Base-by-base conservation (phyloP, 2,888 invertebrate species). In the Agrilus mali region DNA sequence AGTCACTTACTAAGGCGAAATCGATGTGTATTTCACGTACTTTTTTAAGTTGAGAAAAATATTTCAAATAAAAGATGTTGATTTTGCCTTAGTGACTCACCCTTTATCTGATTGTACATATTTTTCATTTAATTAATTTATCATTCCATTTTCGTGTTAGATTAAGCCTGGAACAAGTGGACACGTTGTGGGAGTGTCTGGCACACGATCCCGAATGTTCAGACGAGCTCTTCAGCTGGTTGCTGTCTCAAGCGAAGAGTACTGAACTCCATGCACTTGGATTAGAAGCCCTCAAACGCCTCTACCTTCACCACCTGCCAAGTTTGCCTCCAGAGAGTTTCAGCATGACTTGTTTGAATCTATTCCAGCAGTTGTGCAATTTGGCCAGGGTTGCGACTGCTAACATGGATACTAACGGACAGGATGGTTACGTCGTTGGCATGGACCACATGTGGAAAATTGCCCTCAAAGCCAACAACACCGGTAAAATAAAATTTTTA, bases 401-500 rank as follows among this genome's bases (percentile, higher is more conserved):
- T 7, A 78, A 82, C 51, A 74, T 75, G 50, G 77, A 78, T 60
- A 63, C 55, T 40, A 59, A 59, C 17, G 49, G 53, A 14, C 68
- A 50, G 36, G 64, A 63, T 44, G 63, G 60, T 10, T 82, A 83
- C 65, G 79, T 81, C 22, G 76, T 87, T 12, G 92, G 90, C 12
- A 93, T 94, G 86, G 87, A 89, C 65, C 90, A 93, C 56, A 70
- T 94, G 53, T 95, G 94, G 93, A 87, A 87, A 65, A 92, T 95
- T 47, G 94, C 94, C 0, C 70, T 95, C 4, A 73, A 86, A 51
- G 93, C 94, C 2, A 83, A 83, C 52, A 92, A 86, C 61, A 92
- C 92, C 43, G 79, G 79, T 79, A 55, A 49, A 37, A 36, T n/a
- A n/a, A n/a, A 20, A 4, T 20, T 20, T 20, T 20, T 20, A 2